Percentiles rank a stretch among this genome's conserved stretches.
phyloP scores from a whole-genome alignment of 2,113 vertebrate genomes.

The Lasiurus cinereus region DNA sequence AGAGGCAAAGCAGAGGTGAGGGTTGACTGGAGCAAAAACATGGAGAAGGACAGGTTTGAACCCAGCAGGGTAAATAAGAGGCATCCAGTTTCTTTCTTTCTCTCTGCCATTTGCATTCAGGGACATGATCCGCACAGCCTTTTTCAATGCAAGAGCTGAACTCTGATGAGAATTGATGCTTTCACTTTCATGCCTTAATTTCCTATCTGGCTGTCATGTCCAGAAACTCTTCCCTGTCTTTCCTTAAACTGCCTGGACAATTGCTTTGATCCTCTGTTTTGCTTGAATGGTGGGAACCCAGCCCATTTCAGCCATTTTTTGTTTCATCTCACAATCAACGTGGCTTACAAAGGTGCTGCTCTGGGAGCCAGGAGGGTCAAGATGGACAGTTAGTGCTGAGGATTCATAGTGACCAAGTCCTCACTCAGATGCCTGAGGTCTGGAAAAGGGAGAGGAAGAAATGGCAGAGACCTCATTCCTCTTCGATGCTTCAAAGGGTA shows the following conservation, averaged over 20 bases:
- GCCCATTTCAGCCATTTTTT: conserved; percentile 38
- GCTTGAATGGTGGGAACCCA: background rate
- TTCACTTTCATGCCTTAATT: conserved; percentile 16
- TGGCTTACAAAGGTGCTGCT: background rate
- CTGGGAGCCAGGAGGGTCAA: conserved; percentile 33
- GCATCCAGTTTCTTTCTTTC: conserved; percentile 8
- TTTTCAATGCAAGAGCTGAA: background rate
- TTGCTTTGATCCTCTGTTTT: conserved; percentile 50
- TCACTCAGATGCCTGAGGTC: background rate
- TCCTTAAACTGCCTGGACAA: conserved; percentile 50
- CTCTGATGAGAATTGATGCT: conserved; percentile 31
- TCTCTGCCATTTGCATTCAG: background rate
- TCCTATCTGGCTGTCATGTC: conserved; percentile 50
- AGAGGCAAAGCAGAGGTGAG: background rate
- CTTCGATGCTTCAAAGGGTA: conserved; percentile 13
- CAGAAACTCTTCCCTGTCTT: conserved; percentile 36
- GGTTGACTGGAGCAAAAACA: background rate
- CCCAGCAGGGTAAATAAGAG: background rate
- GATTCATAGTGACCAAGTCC: conserved; percentile 16
- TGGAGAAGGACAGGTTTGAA: background rate
- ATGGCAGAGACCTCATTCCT: background rate
- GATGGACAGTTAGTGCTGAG: background rate
- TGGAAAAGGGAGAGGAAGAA: background rate
- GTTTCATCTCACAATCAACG: background rate
- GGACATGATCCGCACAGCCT: background rate